Percentiles rank a stretch among this genome's conserved stretches.
Evolutionary conservation across 2,888 invertebrate genomes (phyloP).

Genomic region (Epinotia bilunana): DNA sequence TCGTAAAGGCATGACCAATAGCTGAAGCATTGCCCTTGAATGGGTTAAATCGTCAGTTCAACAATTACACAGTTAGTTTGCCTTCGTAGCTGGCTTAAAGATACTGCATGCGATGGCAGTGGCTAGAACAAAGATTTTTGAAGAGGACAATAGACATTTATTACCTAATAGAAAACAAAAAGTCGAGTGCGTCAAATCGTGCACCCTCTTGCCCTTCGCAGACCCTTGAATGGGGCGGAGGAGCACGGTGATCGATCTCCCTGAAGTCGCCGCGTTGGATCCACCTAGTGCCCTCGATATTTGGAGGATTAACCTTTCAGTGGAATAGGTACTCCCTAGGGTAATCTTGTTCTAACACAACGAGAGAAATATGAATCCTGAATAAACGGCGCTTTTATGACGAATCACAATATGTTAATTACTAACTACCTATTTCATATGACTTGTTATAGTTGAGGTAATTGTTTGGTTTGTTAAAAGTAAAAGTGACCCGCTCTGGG

Average conservation of each 20-base stretch:
- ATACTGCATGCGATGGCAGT: background rate
- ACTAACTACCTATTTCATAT: background rate
- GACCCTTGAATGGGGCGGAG: slow-evolving; percentile 40
- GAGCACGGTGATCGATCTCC: slow-evolving; percentile 47
- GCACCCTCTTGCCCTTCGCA: slow-evolving; percentile 43
- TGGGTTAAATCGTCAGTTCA: background rate
- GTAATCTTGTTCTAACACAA: slow-evolving; percentile 39
- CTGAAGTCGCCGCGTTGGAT: slow-evolving; percentile 40
- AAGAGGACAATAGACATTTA: slow-evolving; percentile 15
- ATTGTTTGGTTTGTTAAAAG: background rate
- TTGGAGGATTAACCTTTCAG: slow-evolving; percentile 44
- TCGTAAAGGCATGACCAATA: no score
- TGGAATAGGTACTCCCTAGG: slow-evolving; percentile 38
- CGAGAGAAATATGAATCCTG: slow-evolving; percentile 22
- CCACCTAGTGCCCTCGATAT: slow-evolving; percentile 46
- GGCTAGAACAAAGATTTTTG: background rate
- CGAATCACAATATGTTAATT: slow-evolving; percentile 1
- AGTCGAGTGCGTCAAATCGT: slow-evolving; percentile 37
- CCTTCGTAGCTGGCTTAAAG: background rate
- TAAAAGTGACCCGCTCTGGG: no score
- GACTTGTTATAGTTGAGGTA: background rate
- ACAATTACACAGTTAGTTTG: background rate
- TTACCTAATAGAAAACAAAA: slow-evolving; percentile 41
- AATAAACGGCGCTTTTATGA: slow-evolving; percentile 22
- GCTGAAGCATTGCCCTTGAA: no score